Base-by-base conservation (phyloP, 2,888 invertebrate species). In the Spodoptera exigua region DNA sequence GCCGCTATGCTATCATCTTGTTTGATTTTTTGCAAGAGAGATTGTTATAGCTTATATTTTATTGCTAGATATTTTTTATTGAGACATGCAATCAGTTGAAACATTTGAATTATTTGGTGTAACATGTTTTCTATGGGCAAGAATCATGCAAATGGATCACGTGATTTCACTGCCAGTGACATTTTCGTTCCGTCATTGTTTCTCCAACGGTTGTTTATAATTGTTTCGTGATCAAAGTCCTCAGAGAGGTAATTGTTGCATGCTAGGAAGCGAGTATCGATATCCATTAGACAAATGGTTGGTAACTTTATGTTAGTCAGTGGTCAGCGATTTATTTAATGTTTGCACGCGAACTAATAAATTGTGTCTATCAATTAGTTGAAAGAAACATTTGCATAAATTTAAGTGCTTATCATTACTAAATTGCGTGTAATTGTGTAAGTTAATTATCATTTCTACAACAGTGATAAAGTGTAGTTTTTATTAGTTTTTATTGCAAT, bases 331-430 rank as follows among this genome's bases (percentile, higher is more conserved):
- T 89, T 89, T 87, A 90, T 89, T 87, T 86, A 84, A 89, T 87
- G 88, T 89, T 87, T 89, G 82, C 91, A 91, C 87, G 91, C 90
- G 82, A 92, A 82, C 77, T 76, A 80, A 79, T 86, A 85, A 85
- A 87, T 75, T 76, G 74, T 71, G 68, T 76, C 77, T 85, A 86
- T 84, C 85, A 82, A 88, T 89, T 86, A 87, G 78, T 75, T 68
- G 78, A 84, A 84, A 77, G 82, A 83, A 83, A 78, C 85, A 86
- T 88, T 89, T 89, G 85, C 85, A 87, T 88, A 87, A 82, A 89
- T 83, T 83, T 80, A 78, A 81, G 74, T 76, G 74, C 68, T 74
- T 81, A 82, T 84, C 82, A 83, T 77, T 74, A 85, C 77, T 80
- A 80, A 84, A 87, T 87, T 85, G 84, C 79, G 75, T 71, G 68